These are phyloP conservation scores for Uria aalge DNA, from an alignment of 2,113 vertebrate species.

Conservation along the genomic window DNA sequence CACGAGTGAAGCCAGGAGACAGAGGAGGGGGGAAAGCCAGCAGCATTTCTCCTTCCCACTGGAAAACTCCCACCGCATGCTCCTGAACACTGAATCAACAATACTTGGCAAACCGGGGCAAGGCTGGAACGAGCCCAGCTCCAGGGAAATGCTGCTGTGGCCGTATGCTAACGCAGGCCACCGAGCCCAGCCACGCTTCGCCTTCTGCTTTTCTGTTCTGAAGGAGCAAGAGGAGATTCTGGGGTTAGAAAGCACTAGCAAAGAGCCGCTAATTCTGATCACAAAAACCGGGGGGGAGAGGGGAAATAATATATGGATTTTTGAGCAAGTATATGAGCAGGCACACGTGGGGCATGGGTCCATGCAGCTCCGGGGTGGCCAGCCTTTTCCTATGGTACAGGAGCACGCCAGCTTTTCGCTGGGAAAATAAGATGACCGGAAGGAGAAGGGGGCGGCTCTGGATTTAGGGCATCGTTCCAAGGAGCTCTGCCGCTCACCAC, in stretches of 20 bases:
- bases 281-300: neutral
- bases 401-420: neutral
- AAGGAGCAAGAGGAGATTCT: neutral
- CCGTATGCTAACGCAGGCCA: rapidly evolving
- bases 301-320: neutral
- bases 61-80: neutral
- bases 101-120: neutral
- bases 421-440: neutral
- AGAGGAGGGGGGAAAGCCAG: neutral
- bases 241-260: neutral
- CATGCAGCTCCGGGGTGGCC: rapidly evolving
- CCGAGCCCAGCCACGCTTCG: neutral
- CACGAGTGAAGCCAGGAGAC: neutral
- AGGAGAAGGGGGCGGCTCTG: neutral
- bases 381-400: too few species aligned
- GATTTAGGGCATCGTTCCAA: neutral
- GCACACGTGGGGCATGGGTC: rapidly evolving
- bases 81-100: neutral
- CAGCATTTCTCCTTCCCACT: neutral
- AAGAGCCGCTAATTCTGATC: neutral
- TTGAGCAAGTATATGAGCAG: neutral
- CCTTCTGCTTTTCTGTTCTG: neutral
- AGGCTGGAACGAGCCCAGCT: slow-evolving; percentile 3
- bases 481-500: neutral
- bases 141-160: neutral